phyloP scores from a whole-genome alignment of 1,140 invertebrate species.

The Sinella curviseta region DNA sequence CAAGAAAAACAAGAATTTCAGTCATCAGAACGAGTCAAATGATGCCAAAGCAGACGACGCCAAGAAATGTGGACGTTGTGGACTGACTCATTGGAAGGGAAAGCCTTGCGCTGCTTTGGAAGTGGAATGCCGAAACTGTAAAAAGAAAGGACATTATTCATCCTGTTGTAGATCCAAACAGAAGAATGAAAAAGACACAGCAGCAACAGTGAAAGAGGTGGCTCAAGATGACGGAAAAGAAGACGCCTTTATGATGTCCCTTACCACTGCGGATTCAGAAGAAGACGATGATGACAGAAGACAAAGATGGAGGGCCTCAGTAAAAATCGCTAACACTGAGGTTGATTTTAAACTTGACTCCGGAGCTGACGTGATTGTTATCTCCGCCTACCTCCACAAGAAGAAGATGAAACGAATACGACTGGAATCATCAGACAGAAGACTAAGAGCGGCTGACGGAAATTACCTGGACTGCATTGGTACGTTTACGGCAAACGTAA shows the following conservation, averaged over 20 bases:
- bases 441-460: neutral
- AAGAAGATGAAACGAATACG: neutral
- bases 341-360: constrained; percentile 32
- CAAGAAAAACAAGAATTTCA: neutral
- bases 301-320: neutral
- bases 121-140: constrained; percentile 4
- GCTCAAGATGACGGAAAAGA: neutral
- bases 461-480: neutral
- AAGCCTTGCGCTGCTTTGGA: constrained; percentile 12
- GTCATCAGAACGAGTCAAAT: neutral
- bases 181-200: neutral
- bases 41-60: neutral
- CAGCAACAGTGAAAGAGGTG: neutral
- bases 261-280: neutral
- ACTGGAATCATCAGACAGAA: neutral
- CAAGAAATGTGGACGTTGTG: neutral
- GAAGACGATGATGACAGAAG: neutral
- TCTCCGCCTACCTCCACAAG: neutral
- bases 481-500: neutral
- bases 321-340: neutral
- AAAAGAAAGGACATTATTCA: constrained; percentile 19
- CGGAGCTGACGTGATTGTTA: constrained; percentile 33
- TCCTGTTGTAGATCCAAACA: constrained; percentile 13
- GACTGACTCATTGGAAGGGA: neutral
- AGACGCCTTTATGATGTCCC: neutral